phyloP scores from a whole-genome alignment of 2,113 vertebrate genomes.

The Lepus europaeus region DNA sequence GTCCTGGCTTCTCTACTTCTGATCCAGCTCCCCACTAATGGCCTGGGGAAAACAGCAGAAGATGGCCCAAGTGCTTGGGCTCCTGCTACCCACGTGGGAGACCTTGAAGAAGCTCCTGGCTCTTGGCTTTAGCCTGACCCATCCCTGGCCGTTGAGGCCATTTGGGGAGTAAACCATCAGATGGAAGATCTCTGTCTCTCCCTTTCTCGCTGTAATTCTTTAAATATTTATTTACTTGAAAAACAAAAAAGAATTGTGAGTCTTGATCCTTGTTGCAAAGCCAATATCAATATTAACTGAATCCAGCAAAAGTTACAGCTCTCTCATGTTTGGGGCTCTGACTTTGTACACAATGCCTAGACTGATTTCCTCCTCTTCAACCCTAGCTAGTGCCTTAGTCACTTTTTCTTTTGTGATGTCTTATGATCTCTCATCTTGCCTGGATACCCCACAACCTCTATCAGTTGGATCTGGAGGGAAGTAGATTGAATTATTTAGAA shows the following conservation, averaged over 20 bases:
- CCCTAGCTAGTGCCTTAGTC: background rate
- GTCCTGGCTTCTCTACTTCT: no score
- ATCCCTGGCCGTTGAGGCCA: no score
- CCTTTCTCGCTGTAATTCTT: no score
- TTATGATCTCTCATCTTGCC: slow-evolving; percentile 15
- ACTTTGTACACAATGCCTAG: background rate
- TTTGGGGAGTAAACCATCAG: no score
- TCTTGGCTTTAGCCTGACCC: no score
- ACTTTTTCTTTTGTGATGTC: background rate
- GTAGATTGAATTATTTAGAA: slow-evolving; percentile 56
- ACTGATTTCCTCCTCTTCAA: background rate
- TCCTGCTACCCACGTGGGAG: no score
- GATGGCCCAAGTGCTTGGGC: no score
- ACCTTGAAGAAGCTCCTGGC: no score
- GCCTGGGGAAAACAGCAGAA: no score
- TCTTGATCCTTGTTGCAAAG: slow-evolving; percentile 27
- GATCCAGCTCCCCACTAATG: no score
- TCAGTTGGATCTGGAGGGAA: background rate
- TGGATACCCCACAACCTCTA: background rate
- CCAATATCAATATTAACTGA: background rate
- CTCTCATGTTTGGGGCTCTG: background rate
- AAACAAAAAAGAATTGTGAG: background rate
- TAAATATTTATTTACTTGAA: no score
- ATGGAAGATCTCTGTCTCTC: no score
- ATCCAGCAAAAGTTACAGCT: background rate